Evolutionary conservation across 2,113 vertebrate genomes (phyloP), one percentile per base, ranked within the genome.

Genomic region (Dasyornis broadbenti): DNA sequence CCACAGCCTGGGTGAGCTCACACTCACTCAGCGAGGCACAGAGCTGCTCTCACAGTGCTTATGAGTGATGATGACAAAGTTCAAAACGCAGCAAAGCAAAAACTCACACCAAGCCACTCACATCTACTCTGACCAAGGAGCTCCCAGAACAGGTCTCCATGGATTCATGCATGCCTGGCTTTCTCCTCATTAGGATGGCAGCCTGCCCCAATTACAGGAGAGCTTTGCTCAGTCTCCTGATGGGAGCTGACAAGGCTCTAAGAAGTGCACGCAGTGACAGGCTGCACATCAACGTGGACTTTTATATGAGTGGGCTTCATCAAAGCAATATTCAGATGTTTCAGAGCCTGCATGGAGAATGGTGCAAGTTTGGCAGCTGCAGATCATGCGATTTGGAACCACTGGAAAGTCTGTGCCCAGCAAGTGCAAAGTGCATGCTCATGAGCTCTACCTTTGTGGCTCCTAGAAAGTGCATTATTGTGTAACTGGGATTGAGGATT

Each of bases 401-500:
- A 39, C 30, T 90, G 4, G 42, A n/a, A 56, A 93, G 70, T 68
- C 82, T 79, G 81, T 47, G 92, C 97, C 96, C 97, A 98, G 98
- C 97, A 92, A 96, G 81, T 81, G 89, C 85, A 85, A 89, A 90
- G 95, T 85, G 91, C 98, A 98, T 98, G 98, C 98, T 97, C 95
- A 98, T 90, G 97, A 97, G 92, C 94, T 98, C 98, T 99, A 99
- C 99, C 99, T 99, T 99, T 94, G 99, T 99, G 96, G 99, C 98
- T 98, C 99, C 99, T 98, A 99, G 98, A 99, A 99, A 99, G 98
- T 99, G 99, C 98, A 99, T 98, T 97, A 99, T 99, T 97, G 99
- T 99, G 97, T 99, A 99, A 98, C 99, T 99, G 98, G 99, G 99
- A 96, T 99, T 99, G 98, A 99, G 99, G 97, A 99, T 99, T 99